Evolutionary conservation across 2,113 vertebrate genomes (phyloP).

Genomic region (Neodon shergylaensis): DNA sequence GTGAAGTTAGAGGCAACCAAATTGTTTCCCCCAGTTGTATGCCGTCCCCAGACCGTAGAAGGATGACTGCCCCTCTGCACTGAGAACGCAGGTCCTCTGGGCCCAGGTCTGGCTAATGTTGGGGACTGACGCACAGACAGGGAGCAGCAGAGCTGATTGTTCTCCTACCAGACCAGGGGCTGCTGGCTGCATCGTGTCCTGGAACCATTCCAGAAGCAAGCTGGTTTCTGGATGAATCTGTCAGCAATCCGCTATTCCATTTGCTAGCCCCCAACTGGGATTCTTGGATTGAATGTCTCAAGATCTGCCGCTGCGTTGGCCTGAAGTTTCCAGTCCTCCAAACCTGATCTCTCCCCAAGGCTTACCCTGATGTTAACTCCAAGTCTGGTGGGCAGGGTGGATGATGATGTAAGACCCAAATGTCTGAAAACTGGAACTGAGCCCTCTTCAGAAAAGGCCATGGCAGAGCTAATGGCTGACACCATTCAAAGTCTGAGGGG

Average conservation of each 20-base stretch:
- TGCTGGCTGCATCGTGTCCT: slow-evolving; percentile 57
- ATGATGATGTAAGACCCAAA: slow-evolving; percentile 75
- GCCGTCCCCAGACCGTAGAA: not conserved
- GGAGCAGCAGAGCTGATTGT: not conserved
- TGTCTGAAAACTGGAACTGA: slow-evolving; percentile 66
- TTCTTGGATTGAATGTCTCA: slow-evolving; percentile 67
- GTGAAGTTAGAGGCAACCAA: slow-evolving; percentile 36
- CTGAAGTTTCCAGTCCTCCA: slow-evolving; percentile 74
- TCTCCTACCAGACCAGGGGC: slow-evolving; percentile 15
- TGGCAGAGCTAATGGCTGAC: slow-evolving; percentile 53
- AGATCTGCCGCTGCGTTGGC: slow-evolving; percentile 18
- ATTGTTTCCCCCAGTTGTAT: not conserved
- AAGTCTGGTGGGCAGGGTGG: slow-evolving; percentile 65
- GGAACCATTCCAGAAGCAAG: slow-evolving; percentile 66
- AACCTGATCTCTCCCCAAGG: slow-evolving; percentile 80
- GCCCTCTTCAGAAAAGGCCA: slow-evolving; percentile 41
- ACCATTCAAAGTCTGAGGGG: not conserved
- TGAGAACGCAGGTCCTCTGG: not conserved
- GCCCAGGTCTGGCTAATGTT: not conserved
- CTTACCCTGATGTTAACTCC: slow-evolving; percentile 79
- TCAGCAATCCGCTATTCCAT: not conserved
- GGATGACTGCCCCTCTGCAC: not conserved
- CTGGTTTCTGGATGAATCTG: slow-evolving; percentile 47
- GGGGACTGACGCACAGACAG: not conserved
- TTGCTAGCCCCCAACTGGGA: not conserved